Conservation (phyloP, 2,888 invertebrate genomes). For the Lochmaea capreae region DNA sequence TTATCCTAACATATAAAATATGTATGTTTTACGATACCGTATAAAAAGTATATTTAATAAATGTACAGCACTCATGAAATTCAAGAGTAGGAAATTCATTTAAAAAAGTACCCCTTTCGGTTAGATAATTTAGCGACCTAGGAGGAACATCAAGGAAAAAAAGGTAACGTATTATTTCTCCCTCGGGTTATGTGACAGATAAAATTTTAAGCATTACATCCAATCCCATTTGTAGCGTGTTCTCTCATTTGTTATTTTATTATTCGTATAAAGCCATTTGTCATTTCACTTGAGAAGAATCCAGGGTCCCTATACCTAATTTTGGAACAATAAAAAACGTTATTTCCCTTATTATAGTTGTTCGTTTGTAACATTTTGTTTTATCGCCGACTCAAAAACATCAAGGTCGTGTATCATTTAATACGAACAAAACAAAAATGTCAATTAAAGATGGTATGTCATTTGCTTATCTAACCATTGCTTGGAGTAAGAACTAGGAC, state of each 20-base stretch:
- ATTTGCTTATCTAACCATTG: too few relatives aligned
- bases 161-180: constrained; percentile 15
- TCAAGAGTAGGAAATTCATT: constrained; percentile 5
- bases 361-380: too few relatives aligned
- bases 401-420: too few relatives aligned
- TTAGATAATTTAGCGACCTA: constrained; percentile 6
- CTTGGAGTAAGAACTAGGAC: too few relatives aligned
- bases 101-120: not conserved
- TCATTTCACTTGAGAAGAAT: not conserved
- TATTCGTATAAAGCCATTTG: constrained; percentile 19
- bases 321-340: not conserved
- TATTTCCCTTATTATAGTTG: too few relatives aligned
- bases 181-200: not conserved
- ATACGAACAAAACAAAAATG: too few relatives aligned
- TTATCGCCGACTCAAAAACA: too few relatives aligned
- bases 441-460: too few relatives aligned
- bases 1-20: too few relatives aligned
- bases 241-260: constrained; percentile 19
- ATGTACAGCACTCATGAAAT: not conserved
- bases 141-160: constrained; percentile 1
- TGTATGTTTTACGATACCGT: too few relatives aligned
- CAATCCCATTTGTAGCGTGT: constrained; percentile 9
- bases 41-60: too few relatives aligned
- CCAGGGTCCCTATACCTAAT: not conserved
- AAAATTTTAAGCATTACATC: not conserved